Evolutionary conservation across 2,113 vertebrate genomes (phyloP), one percentile per base, ranked within the genome.

Genomic region (Mionectes macconnelli): DNA sequence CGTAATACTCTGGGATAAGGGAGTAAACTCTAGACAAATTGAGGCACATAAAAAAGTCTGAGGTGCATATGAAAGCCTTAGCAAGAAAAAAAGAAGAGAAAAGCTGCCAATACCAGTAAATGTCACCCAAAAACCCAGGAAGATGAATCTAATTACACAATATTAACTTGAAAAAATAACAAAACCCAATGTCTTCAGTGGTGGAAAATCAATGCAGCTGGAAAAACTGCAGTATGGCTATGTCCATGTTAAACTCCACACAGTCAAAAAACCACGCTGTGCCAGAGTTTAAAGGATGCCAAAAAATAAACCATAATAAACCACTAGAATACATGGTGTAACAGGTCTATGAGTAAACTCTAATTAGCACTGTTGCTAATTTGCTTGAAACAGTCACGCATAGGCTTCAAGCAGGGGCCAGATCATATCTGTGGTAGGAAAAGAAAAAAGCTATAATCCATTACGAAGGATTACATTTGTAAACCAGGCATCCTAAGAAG

Each of bases 301-400:
- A 97, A 97, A 98, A 97, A 97, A 95, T 87, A 97, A 98, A 95
- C 97, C 79, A 12, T 94, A 97, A 97, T 95, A 97, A 97, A 97
- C 93, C 93, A 95, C 91, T 96, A 86, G 81, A 97, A 95, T 86
- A 92, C 94, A 96, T 77, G 95, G 94, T 93, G 90, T 96, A 98
- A 97, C 89, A 95, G 91, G 84, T 90, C 95, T 97, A 21, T 97
- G 97, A 98, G 96, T 98, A 98, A 98, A 98, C 97, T 97, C 97
- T 98, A 98, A 98, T 98, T 98, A 98, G 96, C 98, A 97, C 97
- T 97, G 97, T 97, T 97, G 95, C 97, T 98, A 98, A 98, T 98
- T 98, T 98, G 96, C 95, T 96, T 97, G 97, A 97, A 98, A 98
- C 91, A 97, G 96, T 98, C 74, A 45, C 94, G 96, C 97, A 97